Conservation (phyloP, 1,140 invertebrate species). For the Leptoteleia sp. region DNA sequence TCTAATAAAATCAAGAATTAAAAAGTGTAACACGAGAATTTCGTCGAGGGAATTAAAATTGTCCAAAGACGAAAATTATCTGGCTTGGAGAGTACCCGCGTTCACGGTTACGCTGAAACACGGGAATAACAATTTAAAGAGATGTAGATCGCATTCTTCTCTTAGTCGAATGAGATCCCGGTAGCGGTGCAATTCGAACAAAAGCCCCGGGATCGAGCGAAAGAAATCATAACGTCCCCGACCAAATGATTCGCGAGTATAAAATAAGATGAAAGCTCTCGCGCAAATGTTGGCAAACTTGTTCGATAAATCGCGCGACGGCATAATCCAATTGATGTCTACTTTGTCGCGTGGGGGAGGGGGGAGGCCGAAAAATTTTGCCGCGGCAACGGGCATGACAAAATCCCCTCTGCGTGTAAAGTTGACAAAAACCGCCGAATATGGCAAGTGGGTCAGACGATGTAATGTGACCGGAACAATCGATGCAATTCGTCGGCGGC, state of each 20-base stretch:
- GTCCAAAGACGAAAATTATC: too few relatives aligned
- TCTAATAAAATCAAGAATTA: too few relatives aligned
- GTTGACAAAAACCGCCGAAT: conserved; percentile 54
- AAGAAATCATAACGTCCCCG: background rate
- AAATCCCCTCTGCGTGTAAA: conserved; percentile 40
- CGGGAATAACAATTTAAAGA: too few relatives aligned
- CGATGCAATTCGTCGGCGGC: conserved; percentile 55
- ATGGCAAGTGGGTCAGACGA: conserved; percentile 48
- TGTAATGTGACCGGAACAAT: conserved; percentile 62
- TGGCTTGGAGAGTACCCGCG: too few relatives aligned
- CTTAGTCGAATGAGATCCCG: too few relatives aligned
- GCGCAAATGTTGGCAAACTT: conserved; percentile 11
- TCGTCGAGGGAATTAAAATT: too few relatives aligned
- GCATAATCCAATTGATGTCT: conserved; percentile 34
- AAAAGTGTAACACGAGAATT: too few relatives aligned
- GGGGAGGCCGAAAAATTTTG: conserved; percentile 35
- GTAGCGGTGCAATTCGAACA: too few relatives aligned
- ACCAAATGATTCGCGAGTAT: conserved; percentile 27
- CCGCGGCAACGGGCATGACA: conserved; percentile 33
- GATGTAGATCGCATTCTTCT: too few relatives aligned
- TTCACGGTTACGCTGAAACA: too few relatives aligned
- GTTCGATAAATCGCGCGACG: conserved; percentile 26
- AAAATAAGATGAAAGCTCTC: conserved; percentile 17
- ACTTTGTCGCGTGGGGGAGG: conserved; percentile 5
- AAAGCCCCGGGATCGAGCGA: too few relatives aligned